Evolutionary conservation across 2,888 invertebrate species (phyloP), one percentile per base, ranked within the genome.

Genomic region (Osedax fenrisi): DNA sequence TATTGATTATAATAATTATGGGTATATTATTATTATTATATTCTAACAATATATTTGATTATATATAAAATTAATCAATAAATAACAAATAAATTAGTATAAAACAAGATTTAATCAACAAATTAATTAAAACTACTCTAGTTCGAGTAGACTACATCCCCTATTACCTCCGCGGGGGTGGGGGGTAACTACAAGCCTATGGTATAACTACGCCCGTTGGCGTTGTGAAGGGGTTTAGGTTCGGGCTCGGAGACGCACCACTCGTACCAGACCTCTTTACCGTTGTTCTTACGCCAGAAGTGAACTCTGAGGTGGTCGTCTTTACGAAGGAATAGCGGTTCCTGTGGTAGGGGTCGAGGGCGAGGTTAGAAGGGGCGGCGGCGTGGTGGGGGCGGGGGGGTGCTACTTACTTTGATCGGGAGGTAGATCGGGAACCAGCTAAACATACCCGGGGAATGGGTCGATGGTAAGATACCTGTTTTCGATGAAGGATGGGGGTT

Each of bases 391-490:
- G 21, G 5, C 5, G 17, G 5, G 21, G 5, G n/a, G 5, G 41
- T 25, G n/a, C 5, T 25, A 77, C 80, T 78, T 77, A 83, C 83
- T 80, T 80, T 83, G 26, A 94, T 88, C 5, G 97, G 96, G 82
- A 97, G 94, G 80, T 91, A 91, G 78, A 95, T 91, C 3, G 97
- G 95, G 84, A 97, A 98, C 98, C 98, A 98, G 77, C 94, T 94
- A 81, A 94, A 91, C 93, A 98, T 93, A 79, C 92, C 92, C 0
- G 88, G 87, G 23, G 94, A 92, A 83, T 93, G 92, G 0, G 91
- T 91, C 67, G 88, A 87, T 0, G 97, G 96, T 80, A 91, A 89
- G 81, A 93, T 96, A 84, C 85, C 84, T 85, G 78, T 68, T 73
- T 41, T 41, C 17, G 41, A 41, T 5, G 17, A 17, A n/a, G n/a